Base-by-base conservation (phyloP, 2,888 invertebrate genomes). In the Palloptera scutellata region DNA sequence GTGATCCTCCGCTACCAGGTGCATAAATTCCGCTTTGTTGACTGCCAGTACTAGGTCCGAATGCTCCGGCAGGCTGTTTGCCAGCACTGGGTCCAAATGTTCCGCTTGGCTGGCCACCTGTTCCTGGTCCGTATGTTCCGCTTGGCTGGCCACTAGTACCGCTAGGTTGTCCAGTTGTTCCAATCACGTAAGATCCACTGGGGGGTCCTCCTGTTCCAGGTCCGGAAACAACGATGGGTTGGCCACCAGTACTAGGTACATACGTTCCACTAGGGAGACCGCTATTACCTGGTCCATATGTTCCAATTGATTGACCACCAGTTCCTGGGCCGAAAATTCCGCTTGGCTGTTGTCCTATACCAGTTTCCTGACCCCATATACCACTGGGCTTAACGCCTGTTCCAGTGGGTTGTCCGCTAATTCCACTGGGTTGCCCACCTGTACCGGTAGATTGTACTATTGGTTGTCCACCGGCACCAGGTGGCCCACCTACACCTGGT, bases 271-370 rank as follows among this genome's bases (percentile, higher is more conserved):
- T 30, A 30, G 30, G 30, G 2, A 4, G 15, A 8, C 41, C 40
- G 51, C 61, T 30, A 40, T 48, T 30, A 60, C 67, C 67, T 51
- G 53, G 13, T 11, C 53, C 40, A 19, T 54, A 57, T 20, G 30
- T 62, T 48, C 42, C 10, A 30, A 70, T 70, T 12, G 69, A 66
- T n/a, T 68, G 72, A 9, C 30, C 30, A 67, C 66, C 61, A 67
- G n/a, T 45, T 1, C 30, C 30, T 70, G 8, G 64, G 68, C 30
- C 57, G 60, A 6, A 19, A 1, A 1, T 12, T 13, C 13, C 17
- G 10, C 51, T 12, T 57, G 40, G 62, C 30, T 30, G 30, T 6
- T 6, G 3, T 30, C 30, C 30, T 4, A 30, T 30, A 4, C 30
- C 30, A 4, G 30, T 30, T 11, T 62, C 64, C 12, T 64, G 64